Percentiles rank a stretch among this genome's conserved stretches.
Evolutionary conservation across 2,888 invertebrate species (phyloP).

Genomic region (Phyllotreta cruciferae): DNA sequence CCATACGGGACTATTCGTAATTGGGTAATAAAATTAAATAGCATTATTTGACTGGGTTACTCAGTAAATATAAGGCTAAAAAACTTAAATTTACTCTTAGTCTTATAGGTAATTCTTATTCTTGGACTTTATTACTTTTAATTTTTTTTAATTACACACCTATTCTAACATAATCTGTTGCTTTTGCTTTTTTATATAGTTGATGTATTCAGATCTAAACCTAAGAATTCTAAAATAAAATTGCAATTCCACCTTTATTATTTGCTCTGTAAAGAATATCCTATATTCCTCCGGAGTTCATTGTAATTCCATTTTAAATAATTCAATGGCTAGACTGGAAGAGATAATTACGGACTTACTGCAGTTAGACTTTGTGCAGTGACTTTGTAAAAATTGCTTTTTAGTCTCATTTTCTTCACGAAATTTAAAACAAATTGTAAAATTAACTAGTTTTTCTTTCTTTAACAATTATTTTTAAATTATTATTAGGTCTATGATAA

Average conservation of each 20-base stretch:
- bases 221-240: neutral
- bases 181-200: neutral
- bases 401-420: no score
- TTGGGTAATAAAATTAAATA: no score
- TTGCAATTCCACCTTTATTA: neutral
- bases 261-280: conserved; percentile 15
- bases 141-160: neutral
- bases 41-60: no score
- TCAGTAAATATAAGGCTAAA: no score
- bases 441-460: no score
- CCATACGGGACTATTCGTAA: neutral
- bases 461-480: neutral
- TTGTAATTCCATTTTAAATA: conserved; percentile 18
- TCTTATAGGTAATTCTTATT: no score
- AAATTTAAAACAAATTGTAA: no score
- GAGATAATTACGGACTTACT: no score
- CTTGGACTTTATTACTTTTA: no score
- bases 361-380: no score
- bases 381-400: no score
- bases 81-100: no score
- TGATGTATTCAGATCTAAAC: neutral
- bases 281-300: conserved; percentile 12
- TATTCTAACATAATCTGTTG: neutral
- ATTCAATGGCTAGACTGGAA: neutral
- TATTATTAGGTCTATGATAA: neutral